Conservation (phyloP, 2,113 vertebrate species). For the Trachemys scripta region DNA sequence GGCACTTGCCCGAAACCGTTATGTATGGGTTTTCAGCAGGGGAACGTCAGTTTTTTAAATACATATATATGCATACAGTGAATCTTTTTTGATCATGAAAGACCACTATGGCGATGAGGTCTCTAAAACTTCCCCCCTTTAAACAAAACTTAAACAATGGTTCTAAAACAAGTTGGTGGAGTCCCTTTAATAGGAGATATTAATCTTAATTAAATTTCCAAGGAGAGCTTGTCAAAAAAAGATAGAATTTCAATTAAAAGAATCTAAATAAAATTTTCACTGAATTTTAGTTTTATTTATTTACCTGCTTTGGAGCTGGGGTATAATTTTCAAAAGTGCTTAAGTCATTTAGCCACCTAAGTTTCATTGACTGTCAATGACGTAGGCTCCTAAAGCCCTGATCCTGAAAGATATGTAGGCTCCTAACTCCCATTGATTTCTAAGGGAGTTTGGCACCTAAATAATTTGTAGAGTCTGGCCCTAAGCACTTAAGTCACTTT, state of each 20-base stretch:
- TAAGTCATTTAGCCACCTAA: not conserved
- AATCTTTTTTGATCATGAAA: slow-evolving; percentile 16
- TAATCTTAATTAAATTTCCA: not conserved
- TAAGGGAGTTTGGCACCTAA: not conserved
- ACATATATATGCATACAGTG: not conserved
- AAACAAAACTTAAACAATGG: not conserved
- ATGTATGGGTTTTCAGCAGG: slow-evolving; percentile 58
- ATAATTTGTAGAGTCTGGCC: not conserved
- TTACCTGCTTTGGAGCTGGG: not conserved
- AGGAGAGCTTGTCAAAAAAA: not conserved
- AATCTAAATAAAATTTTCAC: slow-evolving; percentile 44
- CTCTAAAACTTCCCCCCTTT: slow-evolving; percentile 6
- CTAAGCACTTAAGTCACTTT: not conserved
- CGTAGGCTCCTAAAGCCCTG: not conserved
- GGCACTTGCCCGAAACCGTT: not conserved
- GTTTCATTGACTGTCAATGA: slow-evolving; percentile 1
- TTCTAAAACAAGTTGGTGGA: not conserved
- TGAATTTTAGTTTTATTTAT: slow-evolving; percentile 26
- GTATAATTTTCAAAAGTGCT: slow-evolving; percentile 43
- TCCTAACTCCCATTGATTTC: not conserved
- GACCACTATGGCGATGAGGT: not conserved
- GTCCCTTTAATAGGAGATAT: slow-evolving; percentile 13
- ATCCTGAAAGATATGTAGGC: not conserved
- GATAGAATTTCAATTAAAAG: slow-evolving; percentile 68
- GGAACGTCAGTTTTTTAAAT: slow-evolving; percentile 61